Evolutionary conservation across 2,888 invertebrate species (phyloP).

Genomic region (Watsonalla cultraria): DNA sequence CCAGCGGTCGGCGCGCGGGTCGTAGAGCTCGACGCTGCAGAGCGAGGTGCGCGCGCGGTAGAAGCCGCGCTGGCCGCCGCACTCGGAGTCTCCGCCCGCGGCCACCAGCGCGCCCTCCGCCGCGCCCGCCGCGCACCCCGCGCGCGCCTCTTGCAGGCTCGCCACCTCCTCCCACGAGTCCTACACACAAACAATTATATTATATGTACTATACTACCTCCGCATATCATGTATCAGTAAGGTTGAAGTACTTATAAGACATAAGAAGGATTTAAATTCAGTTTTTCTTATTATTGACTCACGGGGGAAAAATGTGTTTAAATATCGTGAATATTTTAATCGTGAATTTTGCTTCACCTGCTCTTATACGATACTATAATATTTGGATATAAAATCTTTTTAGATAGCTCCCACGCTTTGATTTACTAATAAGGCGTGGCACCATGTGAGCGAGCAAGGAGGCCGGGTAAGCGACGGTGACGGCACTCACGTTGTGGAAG

Average conservation of each 20-base stretch:
- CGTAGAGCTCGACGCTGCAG: slow-evolving; percentile 90
- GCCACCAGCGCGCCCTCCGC: slow-evolving; percentile 90
- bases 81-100: slow-evolving; percentile 91
- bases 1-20: slow-evolving; percentile 89
- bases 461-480: not conserved
- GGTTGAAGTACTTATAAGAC: no score
- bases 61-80: slow-evolving; percentile 84
- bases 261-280: no score
- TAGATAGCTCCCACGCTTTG: no score
- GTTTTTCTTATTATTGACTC: no score
- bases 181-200: slow-evolving; percentile 45
- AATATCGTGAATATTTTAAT: no score
- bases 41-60: slow-evolving; percentile 92
- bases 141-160: slow-evolving; percentile 85
- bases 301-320: no score
- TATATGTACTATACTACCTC: not conserved
- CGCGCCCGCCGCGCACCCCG: slow-evolving; percentile 91
- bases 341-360: no score
- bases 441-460: not conserved
- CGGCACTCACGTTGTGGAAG: slow-evolving; percentile 82
- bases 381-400: no score
- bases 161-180: slow-evolving; percentile 89
- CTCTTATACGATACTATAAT: no score
- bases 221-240: not conserved
- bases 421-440: no score